Conservation (phyloP, 2,797 vertebrate genomes). For the Telmatherina bonti region DNA sequence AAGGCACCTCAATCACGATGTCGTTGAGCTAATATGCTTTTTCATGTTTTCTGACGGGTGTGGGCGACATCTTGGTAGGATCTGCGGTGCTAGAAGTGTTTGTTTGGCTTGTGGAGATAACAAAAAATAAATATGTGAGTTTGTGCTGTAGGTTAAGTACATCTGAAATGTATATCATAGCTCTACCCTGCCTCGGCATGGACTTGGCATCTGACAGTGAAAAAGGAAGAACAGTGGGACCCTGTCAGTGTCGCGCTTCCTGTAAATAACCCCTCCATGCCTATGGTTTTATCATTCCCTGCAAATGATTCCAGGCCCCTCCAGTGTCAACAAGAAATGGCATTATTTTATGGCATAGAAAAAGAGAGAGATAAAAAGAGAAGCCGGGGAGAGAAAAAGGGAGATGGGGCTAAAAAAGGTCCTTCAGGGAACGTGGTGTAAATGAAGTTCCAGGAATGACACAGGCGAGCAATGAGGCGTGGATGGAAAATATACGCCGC, state of each 20-base stretch:
- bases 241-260: conserved; percentile 73
- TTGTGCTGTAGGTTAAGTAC: conserved; percentile 32
- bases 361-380: conserved; percentile 57
- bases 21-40: conserved; percentile 66
- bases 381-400: conserved; percentile 67
- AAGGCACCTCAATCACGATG: conserved; percentile 74
- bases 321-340: conserved; percentile 88
- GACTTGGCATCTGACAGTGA: conserved; percentile 69
- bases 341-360: conserved; percentile 90
- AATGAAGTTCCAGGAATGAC: conserved; percentile 99
- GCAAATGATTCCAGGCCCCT: conserved; percentile 91
- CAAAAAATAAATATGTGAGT: conserved; percentile 39
- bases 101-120: conserved; percentile 53
- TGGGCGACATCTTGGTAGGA: conserved; percentile 53
- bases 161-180: conserved; percentile 62
- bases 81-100: conserved; percentile 27
- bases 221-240: conserved; percentile 70
- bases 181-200: conserved; percentile 58
- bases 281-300: conserved; percentile 82
- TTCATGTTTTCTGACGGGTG: conserved; percentile 50
- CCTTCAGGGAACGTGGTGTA: conserved; percentile 98
- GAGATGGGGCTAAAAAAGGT: conserved; percentile 86
- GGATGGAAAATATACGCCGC: conserved; percentile 99
- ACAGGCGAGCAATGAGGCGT: conserved; percentile 99
- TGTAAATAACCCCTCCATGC: conserved; percentile 84